Percentiles rank a stretch among this genome's conserved stretches.
These are phyloP conservation scores for Sarotherodon lohbergeri DNA, from an alignment of 2,113 vertebrate genomes.

Conservation along the genomic window DNA sequence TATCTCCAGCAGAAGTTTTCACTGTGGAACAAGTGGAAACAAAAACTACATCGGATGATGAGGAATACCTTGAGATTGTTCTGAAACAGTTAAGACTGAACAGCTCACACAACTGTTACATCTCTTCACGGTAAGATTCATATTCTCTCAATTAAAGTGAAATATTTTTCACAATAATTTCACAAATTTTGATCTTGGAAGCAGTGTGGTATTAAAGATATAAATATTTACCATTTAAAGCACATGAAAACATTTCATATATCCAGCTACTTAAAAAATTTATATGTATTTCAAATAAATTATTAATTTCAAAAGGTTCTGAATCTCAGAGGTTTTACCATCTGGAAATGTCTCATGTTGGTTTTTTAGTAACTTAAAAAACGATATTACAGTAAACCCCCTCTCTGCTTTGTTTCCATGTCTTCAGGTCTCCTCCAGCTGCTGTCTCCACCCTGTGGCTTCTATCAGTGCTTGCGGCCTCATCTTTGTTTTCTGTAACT, in stretches of 20 bases:
- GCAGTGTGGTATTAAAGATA: neutral
- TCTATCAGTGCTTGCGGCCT: neutral
- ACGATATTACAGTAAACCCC: neutral
- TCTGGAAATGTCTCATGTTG: neutral
- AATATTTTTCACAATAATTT: neutral
- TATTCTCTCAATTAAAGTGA: neutral
- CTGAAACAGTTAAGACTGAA: neutral
- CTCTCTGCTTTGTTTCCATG: neutral
- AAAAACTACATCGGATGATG: rapidly evolving
- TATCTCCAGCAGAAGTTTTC: constrained; percentile 68
- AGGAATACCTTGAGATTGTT: neutral
- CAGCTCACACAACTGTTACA: constrained; percentile 30
- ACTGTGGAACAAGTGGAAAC: neutral
- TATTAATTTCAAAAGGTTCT: neutral
- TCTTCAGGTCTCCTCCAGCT: constrained; percentile 15
- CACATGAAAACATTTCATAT: neutral
- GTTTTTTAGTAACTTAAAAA: neutral
- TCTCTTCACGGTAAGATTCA: constrained; percentile 48
- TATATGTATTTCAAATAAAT: neutral
- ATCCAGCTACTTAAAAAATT: neutral
- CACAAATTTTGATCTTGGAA: neutral
- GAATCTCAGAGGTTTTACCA: neutral
- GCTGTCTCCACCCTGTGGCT: neutral
- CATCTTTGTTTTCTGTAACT: neutral
- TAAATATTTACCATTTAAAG: neutral